Percentiles rank a stretch among this genome's conserved stretches.
phyloP scores from a whole-genome alignment of 2,797 vertebrate species.

The Okamejei kenojei region DNA sequence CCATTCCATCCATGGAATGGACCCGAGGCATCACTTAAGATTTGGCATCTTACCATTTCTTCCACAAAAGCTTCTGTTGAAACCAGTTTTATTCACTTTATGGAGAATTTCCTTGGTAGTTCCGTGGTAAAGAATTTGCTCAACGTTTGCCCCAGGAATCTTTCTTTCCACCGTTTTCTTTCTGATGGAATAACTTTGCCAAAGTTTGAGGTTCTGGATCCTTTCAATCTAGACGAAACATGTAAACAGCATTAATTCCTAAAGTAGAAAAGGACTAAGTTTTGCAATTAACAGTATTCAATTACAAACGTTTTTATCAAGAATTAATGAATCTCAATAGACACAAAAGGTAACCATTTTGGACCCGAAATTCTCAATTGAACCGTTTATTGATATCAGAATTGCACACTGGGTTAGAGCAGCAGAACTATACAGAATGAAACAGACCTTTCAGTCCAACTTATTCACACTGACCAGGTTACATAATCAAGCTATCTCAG shows the following conservation, averaged over 20 bases:
- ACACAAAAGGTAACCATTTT: background rate
- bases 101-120: slow-evolving; percentile 48
- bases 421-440: background rate
- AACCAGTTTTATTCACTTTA: slow-evolving; percentile 50
- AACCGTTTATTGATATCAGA: background rate
- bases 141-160: slow-evolving; percentile 46
- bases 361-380: background rate
- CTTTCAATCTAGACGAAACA: slow-evolving; percentile 47
- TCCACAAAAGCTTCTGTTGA: slow-evolving; percentile 55
- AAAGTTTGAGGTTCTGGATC: slow-evolving; percentile 49
- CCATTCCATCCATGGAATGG: too few relatives aligned
- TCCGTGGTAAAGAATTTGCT: slow-evolving; percentile 51
- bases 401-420: background rate
- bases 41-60: slow-evolving; percentile 47
- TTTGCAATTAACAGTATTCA: background rate
- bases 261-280: background rate
- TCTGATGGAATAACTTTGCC: slow-evolving; percentile 50
- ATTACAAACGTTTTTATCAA: background rate
- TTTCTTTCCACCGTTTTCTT: slow-evolving; percentile 50
- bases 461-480: too few relatives aligned
- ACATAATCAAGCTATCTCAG: too few relatives aligned
- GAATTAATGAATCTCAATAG: background rate
- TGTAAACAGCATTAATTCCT: background rate
- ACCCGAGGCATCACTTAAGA: too few relatives aligned
- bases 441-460: background rate